These are phyloP conservation scores for Caretta caretta DNA, from an alignment of 2,113 vertebrate genomes.

Conservation along the genomic window DNA sequence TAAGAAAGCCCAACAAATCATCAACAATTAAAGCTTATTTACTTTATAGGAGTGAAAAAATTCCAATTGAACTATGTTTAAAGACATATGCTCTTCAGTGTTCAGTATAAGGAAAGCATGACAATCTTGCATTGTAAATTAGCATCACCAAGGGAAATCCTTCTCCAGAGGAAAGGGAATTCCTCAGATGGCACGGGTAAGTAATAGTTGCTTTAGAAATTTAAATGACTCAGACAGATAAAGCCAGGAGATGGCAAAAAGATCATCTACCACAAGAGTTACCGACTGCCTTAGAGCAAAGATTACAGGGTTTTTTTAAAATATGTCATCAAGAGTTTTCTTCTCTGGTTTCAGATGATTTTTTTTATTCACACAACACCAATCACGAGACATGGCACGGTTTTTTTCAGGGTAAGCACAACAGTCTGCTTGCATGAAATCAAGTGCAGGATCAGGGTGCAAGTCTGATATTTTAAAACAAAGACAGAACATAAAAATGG, in stretches of 20 bases:
- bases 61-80: conserved; percentile 43
- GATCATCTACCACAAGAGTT: background rate
- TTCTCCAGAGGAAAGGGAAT: conserved; percentile 38
- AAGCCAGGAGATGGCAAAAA: background rate
- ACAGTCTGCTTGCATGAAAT: background rate
- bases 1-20: conserved; percentile 32
- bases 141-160: background rate
- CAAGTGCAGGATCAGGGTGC: background rate
- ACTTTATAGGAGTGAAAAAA: background rate
- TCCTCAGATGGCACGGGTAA: conserved; percentile 20
- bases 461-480: background rate
- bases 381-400: background rate
- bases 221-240: background rate
- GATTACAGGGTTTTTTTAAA: background rate
- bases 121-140: background rate
- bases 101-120: conserved; percentile 21
- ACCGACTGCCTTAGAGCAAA: background rate
- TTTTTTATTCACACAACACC: background rate
- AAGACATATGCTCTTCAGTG: background rate
- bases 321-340: background rate
- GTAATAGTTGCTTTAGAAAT: background rate
- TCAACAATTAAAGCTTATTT: conserved; percentile 26
- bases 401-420: background rate
- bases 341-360: background rate
- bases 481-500: too few relatives aligned